phyloP scores from a whole-genome alignment of 2,113 vertebrate genomes.

The Garra rufa region DNA sequence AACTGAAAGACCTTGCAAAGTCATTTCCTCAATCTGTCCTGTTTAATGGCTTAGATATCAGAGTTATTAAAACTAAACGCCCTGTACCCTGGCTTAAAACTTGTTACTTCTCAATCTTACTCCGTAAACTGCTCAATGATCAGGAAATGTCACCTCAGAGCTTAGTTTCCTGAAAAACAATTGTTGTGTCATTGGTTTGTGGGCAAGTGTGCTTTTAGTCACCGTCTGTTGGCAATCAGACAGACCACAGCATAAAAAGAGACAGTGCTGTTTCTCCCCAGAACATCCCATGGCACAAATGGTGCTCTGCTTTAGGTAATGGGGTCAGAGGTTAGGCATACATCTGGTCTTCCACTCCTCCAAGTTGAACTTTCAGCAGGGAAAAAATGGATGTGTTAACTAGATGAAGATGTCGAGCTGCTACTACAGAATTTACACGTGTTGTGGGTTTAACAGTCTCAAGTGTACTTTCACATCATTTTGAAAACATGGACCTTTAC shows the following conservation, averaged over 20 bases:
- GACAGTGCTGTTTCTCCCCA: slow-evolving; percentile 43
- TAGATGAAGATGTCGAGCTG: slow-evolving; percentile 37
- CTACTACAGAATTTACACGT: slow-evolving; percentile 7
- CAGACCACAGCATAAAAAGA: slow-evolving; percentile 16
- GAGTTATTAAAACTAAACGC: slow-evolving; percentile 8
- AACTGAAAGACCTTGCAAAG: slow-evolving; percentile 23
- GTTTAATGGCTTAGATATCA: neutral
- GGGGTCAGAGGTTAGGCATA: slow-evolving; percentile 62
- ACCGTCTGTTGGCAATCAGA: slow-evolving; percentile 30
- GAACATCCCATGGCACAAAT: slow-evolving; percentile 50
- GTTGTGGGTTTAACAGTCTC: neutral
- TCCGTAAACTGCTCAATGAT: slow-evolving; percentile 10
- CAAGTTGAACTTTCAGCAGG: slow-evolving; percentile 54
- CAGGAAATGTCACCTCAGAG: no score
- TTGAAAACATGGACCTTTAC: neutral
- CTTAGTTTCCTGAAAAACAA: slow-evolving; percentile 32
- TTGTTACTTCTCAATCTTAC: slow-evolving; percentile 9
- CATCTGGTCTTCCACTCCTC: slow-evolving; percentile 60
- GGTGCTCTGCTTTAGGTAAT: slow-evolving; percentile 58
- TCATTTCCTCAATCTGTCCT: neutral
- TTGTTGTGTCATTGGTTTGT: neutral
- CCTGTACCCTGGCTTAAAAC: slow-evolving; percentile 31
- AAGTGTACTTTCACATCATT: neutral
- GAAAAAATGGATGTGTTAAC: slow-evolving; percentile 43
- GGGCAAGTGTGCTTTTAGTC: neutral